Conservation (phyloP, 2,113 vertebrate genomes). For the Microcebus murinus region DNA sequence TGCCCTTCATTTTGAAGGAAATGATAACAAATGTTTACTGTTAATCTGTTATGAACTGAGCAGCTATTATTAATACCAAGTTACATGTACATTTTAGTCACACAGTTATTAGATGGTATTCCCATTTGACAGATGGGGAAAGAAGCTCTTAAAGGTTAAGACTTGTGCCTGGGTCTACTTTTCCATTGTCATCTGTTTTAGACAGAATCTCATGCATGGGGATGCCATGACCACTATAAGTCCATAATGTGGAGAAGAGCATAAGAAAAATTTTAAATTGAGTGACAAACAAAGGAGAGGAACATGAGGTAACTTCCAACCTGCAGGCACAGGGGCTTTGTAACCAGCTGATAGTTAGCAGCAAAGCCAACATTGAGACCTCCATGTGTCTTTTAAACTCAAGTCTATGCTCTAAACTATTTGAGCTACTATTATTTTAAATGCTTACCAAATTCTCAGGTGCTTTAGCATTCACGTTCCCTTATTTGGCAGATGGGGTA, state of each 20-base stretch:
- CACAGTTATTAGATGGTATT: not conserved
- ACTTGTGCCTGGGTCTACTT: not conserved
- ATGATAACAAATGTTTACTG: conserved; percentile 71
- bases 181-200: not conserved
- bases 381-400: not conserved
- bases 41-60: not conserved
- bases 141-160: not conserved
- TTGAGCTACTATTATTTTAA: not conserved
- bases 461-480: not conserved
- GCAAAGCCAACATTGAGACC: not conserved
- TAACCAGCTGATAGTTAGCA: too few species aligned
- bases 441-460: not conserved
- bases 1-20: conserved; percentile 92
- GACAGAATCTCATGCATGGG: not conserved
- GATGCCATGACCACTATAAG: not conserved
- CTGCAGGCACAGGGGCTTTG: not conserved
- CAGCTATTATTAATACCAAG: not conserved
- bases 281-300: not conserved
- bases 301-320: not conserved
- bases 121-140: not conserved
- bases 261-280: not conserved
- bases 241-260: not conserved
- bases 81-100: not conserved
- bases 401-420: not conserved
- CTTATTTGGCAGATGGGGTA: not conserved